Evolutionary conservation across 2,113 vertebrate species (phyloP).

Genomic region (Marmota monax): DNA sequence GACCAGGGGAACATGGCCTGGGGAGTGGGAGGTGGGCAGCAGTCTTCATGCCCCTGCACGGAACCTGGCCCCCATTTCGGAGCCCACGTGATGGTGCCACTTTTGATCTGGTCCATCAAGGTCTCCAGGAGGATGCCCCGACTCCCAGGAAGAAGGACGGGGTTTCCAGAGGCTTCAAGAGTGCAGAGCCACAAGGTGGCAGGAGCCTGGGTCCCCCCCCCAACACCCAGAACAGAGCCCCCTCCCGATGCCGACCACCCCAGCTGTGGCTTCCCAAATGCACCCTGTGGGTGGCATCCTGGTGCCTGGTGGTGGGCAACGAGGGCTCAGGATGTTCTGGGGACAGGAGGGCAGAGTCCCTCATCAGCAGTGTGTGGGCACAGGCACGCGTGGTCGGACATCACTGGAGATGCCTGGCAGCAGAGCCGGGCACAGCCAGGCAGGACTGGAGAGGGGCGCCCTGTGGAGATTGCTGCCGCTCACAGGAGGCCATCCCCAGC

Average conservation of each 20-base stretch:
- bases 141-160: neutral
- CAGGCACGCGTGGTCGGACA: neutral
- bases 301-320: neutral
- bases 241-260: fast-evolving
- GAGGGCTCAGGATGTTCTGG: neutral
- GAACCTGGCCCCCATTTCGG: neutral
- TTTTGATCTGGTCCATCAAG: fast-evolving
- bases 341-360: neutral
- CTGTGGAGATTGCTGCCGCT: neutral
- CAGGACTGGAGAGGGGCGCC: neutral
- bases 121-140: neutral
- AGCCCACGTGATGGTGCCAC: fast-evolving
- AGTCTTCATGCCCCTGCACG: too few species aligned
- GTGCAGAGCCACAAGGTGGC: neutral
- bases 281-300: fast-evolving
- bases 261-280: fast-evolving
- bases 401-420: neutral
- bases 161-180: neutral
- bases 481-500: neutral
- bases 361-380: neutral
- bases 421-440: too few species aligned
- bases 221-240: fast-evolving
- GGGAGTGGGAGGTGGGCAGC: neutral
- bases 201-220: neutral
- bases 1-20: neutral